Evolutionary conservation across 2,797 vertebrate species (phyloP), one percentile per base, ranked within the genome.

Genomic region (Catamblyrhynchus diadema): DNA sequence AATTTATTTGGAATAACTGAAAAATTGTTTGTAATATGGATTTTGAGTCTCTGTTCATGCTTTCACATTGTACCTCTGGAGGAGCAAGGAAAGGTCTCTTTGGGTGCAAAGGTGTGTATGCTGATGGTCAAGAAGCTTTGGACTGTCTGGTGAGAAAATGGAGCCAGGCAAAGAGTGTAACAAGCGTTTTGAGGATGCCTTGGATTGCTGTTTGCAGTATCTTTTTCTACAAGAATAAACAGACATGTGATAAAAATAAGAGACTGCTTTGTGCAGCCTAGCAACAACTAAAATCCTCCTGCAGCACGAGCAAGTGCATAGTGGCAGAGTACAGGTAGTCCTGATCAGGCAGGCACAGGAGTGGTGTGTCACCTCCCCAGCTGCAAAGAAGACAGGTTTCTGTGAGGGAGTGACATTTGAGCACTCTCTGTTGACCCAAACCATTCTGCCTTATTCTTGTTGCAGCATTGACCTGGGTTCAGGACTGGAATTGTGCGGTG

Each of bases 171-270:
- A 4, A 60, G 77, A 80, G 56, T 27, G 10, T 24, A 73, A 59
- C 23, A 71, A 78, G 77, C 74, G 7, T 95, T 96, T 88, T 70
- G 54, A 88, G 67, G 70, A 56, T 90, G 88, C 88, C 30, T 88
- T 45, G 41, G 32, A 28, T 88, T 89, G 81, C 67, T 93, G 13
- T 92, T 94, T 95, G 64, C 64, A 5, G 1, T 79, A 20, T 86
- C 81, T 89, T 81, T 81, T 94, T 86, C 87, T 89, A 48, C 81
- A 86, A 85, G 85, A 96, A 95, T 90, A 96, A 96, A 94, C 94
- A 95, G 87, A 79, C 94, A 70, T 51, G 75, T 53, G 75, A 94
- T 97, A 94, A 96, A 97, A 97, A 96, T 87, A 95, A 95, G 80
- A 94, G 81, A 41, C 37, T 86, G 66, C 62, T 94, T 80, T n/a